Percentiles rank a stretch among this genome's conserved stretches.
These are phyloP conservation scores for Hemiprocne comata DNA, from an alignment of 2,113 vertebrate genomes.

Conservation along the genomic window DNA sequence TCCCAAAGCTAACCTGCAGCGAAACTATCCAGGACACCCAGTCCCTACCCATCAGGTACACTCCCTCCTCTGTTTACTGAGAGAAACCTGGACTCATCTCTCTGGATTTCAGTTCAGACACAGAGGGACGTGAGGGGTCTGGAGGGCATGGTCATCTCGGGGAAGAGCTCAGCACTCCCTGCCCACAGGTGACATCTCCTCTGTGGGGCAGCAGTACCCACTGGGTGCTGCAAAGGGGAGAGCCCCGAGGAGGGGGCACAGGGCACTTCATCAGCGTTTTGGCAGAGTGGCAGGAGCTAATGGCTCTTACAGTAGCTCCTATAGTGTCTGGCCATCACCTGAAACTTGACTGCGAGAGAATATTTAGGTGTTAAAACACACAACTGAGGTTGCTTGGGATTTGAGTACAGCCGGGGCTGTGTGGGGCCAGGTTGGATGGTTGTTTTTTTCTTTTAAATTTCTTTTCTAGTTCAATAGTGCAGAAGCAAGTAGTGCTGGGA, in stretches of 20 bases:
- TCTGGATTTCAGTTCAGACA: not conserved
- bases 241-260: accelerated
- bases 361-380: not conserved
- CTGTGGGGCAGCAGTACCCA: not conserved
- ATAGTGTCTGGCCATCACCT: not conserved
- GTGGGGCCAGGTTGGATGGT: no score
- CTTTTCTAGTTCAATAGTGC: not conserved
- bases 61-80: not conserved
- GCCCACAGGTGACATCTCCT: not conserved
- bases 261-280: not conserved
- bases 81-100: not conserved
- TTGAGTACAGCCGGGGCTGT: not conserved
- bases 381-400: not conserved
- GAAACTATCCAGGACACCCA: not conserved
- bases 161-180: not conserved
- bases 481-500: not conserved
- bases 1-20: not conserved
- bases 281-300: not conserved
- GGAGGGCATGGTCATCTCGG: not conserved
- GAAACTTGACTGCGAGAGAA: not conserved
- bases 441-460: not conserved
- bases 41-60: not conserved
- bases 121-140: accelerated
- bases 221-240: no score
- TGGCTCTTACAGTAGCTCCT: not conserved